Percentiles rank a stretch among this genome's conserved stretches.
Conservation (phyloP, 2,888 invertebrate genomes). For the Adelphocoris suturalis region DNA sequence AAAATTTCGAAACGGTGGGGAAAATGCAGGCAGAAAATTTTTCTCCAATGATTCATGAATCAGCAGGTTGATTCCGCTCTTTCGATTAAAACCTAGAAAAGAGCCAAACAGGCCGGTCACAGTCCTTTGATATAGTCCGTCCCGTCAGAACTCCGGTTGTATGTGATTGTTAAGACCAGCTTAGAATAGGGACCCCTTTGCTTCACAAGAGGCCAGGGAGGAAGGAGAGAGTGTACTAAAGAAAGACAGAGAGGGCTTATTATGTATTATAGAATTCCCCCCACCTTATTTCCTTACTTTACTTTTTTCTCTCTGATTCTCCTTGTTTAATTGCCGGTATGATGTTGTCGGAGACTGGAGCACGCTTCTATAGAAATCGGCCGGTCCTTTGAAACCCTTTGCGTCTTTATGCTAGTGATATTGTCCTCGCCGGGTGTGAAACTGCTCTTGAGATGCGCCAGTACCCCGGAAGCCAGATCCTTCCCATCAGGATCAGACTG, state of each 20-base stretch:
- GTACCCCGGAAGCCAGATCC: conserved; percentile 35
- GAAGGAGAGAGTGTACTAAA: not conserved
- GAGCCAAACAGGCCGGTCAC: not conserved
- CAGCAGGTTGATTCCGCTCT: conserved; percentile 28
- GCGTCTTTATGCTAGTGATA: conserved; percentile 64
- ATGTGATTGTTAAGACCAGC: conserved; percentile 40
- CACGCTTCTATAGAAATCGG: conserved; percentile 63
- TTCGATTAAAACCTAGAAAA: not conserved
- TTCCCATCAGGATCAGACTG: not conserved
- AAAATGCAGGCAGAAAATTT: not conserved
- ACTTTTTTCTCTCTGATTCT: conserved; percentile 47
- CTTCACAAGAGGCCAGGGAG: not conserved
- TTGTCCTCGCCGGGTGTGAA: conserved; percentile 67
- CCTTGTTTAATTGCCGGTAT: conserved; percentile 66
- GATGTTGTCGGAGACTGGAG: conserved; percentile 55
- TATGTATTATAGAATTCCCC: conserved; percentile 62
- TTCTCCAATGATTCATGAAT: not conserved
- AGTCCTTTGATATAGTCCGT: conserved; percentile 43
- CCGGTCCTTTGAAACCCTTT: conserved; percentile 52
- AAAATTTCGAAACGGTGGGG: too few relatives aligned
- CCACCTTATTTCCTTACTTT: not conserved
- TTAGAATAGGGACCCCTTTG: not conserved
- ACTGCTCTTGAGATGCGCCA: conserved; percentile 63
- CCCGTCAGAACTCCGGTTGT: conserved; percentile 31
- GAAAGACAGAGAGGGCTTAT: conserved; percentile 54